Percentiles rank a stretch among this genome's conserved stretches.
Conservation (phyloP, 2,797 vertebrate genomes). For the Psittacula derbiana region DNA sequence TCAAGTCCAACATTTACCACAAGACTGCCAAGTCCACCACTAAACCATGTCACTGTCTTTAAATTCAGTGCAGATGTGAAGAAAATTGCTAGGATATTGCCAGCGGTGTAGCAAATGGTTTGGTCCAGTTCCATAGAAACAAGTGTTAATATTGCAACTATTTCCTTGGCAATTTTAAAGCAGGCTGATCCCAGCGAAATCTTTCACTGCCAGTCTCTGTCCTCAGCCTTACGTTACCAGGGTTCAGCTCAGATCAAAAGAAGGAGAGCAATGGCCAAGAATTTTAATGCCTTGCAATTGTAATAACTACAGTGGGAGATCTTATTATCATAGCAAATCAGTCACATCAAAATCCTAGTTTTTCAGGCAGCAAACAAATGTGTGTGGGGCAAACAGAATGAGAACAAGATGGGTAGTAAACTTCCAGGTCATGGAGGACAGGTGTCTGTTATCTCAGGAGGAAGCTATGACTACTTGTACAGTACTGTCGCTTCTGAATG, state of each 20-base stretch:
- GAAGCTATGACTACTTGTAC: background rate
- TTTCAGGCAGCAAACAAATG: background rate
- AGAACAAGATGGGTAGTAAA: background rate
- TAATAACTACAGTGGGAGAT: background rate
- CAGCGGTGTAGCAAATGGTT: background rate
- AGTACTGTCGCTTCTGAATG: background rate
- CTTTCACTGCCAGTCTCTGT: background rate
- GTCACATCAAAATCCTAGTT: background rate
- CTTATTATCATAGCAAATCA: background rate
- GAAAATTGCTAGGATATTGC: background rate
- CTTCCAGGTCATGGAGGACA: background rate
- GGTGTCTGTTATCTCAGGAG: background rate
- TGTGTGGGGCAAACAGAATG: background rate
- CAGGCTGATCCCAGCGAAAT: background rate
- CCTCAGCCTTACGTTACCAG: background rate
- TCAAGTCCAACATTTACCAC: background rate
- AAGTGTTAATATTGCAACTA: background rate
- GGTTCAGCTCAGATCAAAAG: background rate
- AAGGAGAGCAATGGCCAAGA: background rate
- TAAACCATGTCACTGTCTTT: background rate
- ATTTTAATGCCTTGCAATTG: background rate
- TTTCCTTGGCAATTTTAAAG: background rate
- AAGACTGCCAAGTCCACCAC: background rate
- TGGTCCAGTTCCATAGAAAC: background rate
- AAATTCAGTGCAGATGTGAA: background rate